Percentiles rank a stretch among this genome's conserved stretches.
phyloP scores from a whole-genome alignment of 2,113 vertebrate species.

The Carettochelys insculpta region DNA sequence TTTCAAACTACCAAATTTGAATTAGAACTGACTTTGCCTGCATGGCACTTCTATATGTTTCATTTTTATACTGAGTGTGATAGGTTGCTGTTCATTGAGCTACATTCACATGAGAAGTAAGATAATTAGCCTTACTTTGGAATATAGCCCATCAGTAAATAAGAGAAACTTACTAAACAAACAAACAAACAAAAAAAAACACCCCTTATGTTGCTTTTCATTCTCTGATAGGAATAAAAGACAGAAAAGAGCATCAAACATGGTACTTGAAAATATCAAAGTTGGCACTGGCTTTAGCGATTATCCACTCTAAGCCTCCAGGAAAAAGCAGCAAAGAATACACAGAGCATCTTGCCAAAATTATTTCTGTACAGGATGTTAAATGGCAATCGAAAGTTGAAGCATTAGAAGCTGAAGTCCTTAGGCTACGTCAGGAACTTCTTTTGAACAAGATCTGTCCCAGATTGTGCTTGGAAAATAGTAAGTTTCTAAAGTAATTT shows the following conservation, averaged over 20 bases:
- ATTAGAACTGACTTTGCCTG: not conserved
- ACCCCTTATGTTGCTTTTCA: constrained; percentile 12
- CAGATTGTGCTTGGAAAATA: constrained; percentile 39
- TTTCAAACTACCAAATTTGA: not conserved
- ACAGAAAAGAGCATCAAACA: constrained; percentile 41
- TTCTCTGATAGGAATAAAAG: constrained; percentile 50
- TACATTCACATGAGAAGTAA: constrained; percentile 4
- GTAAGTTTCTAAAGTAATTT: constrained; percentile 63
- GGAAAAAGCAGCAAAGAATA: constrained; percentile 79
- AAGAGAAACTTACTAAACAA: not conserved
- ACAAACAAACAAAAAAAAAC: no score
- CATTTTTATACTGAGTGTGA: not conserved
- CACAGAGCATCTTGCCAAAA: constrained; percentile 73
- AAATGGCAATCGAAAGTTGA: constrained; percentile 75
- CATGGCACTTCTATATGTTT: constrained; percentile 11
- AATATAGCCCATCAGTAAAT: constrained; percentile 44
- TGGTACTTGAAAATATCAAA: constrained; percentile 77
- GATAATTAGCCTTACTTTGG: constrained; percentile 33
- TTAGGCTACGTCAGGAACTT: constrained; percentile 83
- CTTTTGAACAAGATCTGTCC: constrained; percentile 73
- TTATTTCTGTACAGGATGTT: constrained; percentile 63
- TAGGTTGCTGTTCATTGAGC: constrained; percentile 18
- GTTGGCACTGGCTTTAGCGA: constrained; percentile 84
- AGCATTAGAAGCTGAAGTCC: constrained; percentile 84
- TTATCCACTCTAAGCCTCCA: constrained; percentile 83